phyloP scores from a whole-genome alignment of 2,797 vertebrate species.

The Semaprochilodus insignis region DNA sequence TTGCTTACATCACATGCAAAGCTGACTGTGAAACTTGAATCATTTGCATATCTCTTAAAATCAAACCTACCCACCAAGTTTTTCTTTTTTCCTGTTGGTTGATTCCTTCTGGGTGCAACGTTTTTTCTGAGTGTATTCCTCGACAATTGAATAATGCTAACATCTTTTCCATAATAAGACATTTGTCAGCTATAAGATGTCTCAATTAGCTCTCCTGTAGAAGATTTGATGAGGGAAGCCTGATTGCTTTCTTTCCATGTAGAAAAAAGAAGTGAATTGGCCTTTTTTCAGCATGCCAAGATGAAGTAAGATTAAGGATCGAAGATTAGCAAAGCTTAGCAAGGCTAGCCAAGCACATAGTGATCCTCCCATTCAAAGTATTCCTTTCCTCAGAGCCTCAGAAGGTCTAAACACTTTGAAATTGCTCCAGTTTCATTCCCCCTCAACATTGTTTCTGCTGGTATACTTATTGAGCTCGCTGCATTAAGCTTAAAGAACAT shows the following conservation, averaged over 20 bases:
- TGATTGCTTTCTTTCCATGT: neutral
- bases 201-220: neutral
- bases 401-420: constrained; percentile 2
- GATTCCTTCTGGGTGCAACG: no score
- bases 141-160: no score
- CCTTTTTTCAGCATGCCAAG: neutral
- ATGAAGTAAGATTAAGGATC: neutral
- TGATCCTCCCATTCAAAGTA: neutral
- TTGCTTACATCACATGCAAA: no score
- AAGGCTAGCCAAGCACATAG: neutral
- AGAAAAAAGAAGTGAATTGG: neutral
- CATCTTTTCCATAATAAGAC: no score
- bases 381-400: constrained; percentile 1
- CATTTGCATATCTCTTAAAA: no score
- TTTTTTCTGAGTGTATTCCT: no score
- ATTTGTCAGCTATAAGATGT: neutral
- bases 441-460: neutral
- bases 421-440: neutral
- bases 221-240: neutral
- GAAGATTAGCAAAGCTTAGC: neutral
- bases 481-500: constrained; percentile 26
- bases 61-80: no score
- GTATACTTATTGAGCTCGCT: neutral
- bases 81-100: no score
- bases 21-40: no score